Percentiles rank a stretch among this genome's conserved stretches.
These are phyloP conservation scores for Chelmon rostratus DNA, from an alignment of 2,797 vertebrate species.

Conservation along the genomic window DNA sequence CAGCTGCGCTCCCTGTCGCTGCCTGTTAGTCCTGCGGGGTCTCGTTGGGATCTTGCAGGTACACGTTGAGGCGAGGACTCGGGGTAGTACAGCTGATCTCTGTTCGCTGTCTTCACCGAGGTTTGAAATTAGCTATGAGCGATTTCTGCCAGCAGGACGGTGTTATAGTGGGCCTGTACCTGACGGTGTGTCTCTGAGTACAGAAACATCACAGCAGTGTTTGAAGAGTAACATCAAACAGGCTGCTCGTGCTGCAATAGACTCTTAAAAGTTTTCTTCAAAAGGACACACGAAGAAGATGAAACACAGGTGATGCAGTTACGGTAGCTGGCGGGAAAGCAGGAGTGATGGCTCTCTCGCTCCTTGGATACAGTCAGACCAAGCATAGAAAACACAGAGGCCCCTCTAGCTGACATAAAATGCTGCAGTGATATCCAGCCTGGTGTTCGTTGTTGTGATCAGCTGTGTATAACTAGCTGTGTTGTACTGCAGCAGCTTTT, in stretches of 20 bases:
- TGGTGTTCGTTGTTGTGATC: neutral
- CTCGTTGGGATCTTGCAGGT: neutral
- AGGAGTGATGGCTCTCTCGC: neutral
- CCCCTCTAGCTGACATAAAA: slow-evolving; percentile 2
- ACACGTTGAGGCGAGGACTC: neutral
- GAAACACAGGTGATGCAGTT: neutral
- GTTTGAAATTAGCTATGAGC: neutral
- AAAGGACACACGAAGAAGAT: neutral
- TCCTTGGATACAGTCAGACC: slow-evolving; percentile 3
- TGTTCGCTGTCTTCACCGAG: neutral
- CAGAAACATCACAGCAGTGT: neutral
- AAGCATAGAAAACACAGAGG: neutral
- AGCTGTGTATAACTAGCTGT: neutral
- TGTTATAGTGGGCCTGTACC: neutral
- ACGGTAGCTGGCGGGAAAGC: neutral
- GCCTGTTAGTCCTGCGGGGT: slow-evolving; percentile 1
- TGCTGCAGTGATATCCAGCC: slow-evolving; percentile 12
- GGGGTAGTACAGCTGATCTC: neutral
- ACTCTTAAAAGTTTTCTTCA: neutral
- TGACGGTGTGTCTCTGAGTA: neutral
- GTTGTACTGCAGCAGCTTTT: neutral
- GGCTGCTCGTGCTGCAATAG: neutral
- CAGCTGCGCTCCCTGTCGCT: slow-evolving; percentile 3
- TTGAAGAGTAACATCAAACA: slow-evolving; percentile 4
- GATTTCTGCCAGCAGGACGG: neutral